phyloP scores from a whole-genome alignment of 2,888 invertebrate species.

The Syrista parreyssii region DNA sequence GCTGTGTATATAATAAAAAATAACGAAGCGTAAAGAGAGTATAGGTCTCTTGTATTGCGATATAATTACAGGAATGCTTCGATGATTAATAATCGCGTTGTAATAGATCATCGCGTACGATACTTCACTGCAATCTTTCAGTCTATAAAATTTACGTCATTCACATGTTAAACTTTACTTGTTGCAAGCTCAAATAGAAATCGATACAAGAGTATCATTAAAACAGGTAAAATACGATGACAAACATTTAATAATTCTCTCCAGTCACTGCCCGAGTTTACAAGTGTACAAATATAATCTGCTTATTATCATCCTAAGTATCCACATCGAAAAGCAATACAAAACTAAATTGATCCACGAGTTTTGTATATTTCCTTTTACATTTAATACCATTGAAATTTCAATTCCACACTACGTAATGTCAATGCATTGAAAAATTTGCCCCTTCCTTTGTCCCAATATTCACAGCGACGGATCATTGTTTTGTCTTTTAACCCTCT shows the following conservation, averaged over 20 bases:
- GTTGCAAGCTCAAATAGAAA: not conserved
- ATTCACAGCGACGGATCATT: not conserved
- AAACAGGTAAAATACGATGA: not conserved
- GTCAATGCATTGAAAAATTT: not conserved
- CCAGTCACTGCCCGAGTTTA: not conserved
- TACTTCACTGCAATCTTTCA: not conserved
- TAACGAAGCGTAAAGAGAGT: not conserved
- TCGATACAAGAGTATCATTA: not conserved
- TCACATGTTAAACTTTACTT: not conserved
- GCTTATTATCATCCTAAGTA: not conserved
- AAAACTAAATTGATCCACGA: not conserved
- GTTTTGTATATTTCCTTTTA: not conserved
- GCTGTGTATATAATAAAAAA: not conserved
- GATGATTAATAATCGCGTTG: not conserved
- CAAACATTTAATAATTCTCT: not conserved
- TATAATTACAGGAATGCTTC: not conserved
- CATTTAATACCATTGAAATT: not conserved
- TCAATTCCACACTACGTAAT: not conserved
- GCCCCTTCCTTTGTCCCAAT: not conserved
- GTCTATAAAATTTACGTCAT: not conserved
- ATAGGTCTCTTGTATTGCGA: not conserved
- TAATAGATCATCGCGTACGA: not conserved
- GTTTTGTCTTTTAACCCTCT: not conserved
- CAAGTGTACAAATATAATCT: not conserved
- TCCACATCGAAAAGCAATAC: not conserved